Evolutionary conservation across 2,888 invertebrate genomes (phyloP), one percentile per base, ranked within the genome.

Genomic region (Eugnorisma glareosa): DNA sequence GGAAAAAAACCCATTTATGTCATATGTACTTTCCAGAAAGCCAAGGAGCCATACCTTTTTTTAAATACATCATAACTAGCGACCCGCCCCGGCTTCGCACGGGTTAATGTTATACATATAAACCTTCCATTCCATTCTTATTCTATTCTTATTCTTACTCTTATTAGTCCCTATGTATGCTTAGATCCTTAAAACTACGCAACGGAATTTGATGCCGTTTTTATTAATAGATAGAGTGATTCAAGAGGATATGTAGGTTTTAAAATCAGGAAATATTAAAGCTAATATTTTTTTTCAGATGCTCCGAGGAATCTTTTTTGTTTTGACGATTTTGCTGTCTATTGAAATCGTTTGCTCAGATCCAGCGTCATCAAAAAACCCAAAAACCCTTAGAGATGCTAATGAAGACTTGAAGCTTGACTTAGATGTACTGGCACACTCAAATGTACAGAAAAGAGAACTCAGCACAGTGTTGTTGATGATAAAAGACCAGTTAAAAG

Each of bases 401-500:
- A 35, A 81, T 31, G 76, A 85, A 45, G 83, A 87, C 24, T 73
- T 75, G 13, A 54, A 72, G 21, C 54, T 83, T 2, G 82, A 85
- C 21, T 63, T 73, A 24, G 74, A 85, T 59, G 54, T 71, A 67
- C 71, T 73, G n/a, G 43, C 24, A 31, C 51, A 63, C 15, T 24
- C 77, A 43, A 73, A 11, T 61, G 5, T 75, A 3, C 86, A 81
- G 28, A 54, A 75, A 40, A 81, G 91, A 66, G 91, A 91, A 70
- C 64, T 93, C 0, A 81, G 84, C 13, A 84, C 92, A 2, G 72
- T 94, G 5, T 75, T 94, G 3, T 67, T 77, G 5, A 85, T 87
- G 11, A 81, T 95, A 15, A 93, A 93, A 81, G 76, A 88, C 3
- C 94, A 94, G 75, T 86, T 95, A 66, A 90, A 82, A 83, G 88